Evolutionary conservation across 2,797 vertebrate species (phyloP).

Genomic region (Eidolon dupreanum): DNA sequence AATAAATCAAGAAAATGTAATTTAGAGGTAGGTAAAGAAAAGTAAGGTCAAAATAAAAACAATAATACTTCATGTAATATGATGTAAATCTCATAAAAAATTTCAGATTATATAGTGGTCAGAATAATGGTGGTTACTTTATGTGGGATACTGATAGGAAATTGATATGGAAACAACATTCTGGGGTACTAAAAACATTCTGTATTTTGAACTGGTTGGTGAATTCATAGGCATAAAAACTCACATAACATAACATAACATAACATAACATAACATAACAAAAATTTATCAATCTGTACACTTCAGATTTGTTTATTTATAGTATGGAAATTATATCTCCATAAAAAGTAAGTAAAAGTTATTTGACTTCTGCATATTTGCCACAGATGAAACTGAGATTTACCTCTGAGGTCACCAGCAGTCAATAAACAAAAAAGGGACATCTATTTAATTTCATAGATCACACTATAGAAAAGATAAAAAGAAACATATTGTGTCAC

Average conservation of each 20-base stretch:
- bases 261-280: too few species aligned
- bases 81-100: not conserved
- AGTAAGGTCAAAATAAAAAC: constrained; percentile 7
- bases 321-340: not conserved
- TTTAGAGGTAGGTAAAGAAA: constrained; percentile 41
- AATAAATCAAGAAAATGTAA: not conserved
- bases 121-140: not conserved
- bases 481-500: not conserved
- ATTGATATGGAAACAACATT: not conserved
- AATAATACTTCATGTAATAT: not conserved
- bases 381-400: not conserved
- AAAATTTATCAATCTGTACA: not conserved
- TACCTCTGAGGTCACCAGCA: not conserved
- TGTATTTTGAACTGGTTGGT: not conserved
- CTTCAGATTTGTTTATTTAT: not conserved
- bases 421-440: not conserved
- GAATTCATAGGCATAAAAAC: not conserved
- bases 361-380: not conserved
- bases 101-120: not conserved
- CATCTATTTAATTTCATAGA: constrained; percentile 35
- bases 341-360: constrained; percentile 27
- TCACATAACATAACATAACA: not conserved
- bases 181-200: not conserved
- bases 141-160: not conserved
- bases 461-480: not conserved